phyloP scores from a whole-genome alignment of 2,113 vertebrate genomes.

The Gymnocephalus cernua region DNA sequence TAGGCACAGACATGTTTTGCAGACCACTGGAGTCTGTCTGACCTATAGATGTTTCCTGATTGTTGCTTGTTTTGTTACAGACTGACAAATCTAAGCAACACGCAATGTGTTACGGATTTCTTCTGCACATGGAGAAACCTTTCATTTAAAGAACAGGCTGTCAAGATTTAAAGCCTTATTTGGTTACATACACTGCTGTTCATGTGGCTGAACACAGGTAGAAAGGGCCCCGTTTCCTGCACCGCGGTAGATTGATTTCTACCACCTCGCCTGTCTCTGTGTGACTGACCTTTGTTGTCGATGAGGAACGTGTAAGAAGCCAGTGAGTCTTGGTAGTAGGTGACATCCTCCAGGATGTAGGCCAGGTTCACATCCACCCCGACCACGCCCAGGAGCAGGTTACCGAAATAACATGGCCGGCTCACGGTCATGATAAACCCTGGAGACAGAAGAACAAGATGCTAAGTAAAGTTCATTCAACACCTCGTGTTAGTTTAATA shows the following conservation, averaged over 20 bases:
- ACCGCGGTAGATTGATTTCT: background rate
- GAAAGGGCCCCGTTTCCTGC: background rate
- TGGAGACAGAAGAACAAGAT: conserved; percentile 67
- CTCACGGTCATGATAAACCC: conserved; percentile 99
- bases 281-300: conserved; percentile 95
- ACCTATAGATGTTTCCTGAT: background rate
- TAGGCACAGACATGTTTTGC: background rate
- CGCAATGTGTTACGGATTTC: background rate
- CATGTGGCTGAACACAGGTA: background rate
- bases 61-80: conserved; percentile 10
- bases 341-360: conserved; percentile 98
- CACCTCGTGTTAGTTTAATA: background rate
- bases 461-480: background rate
- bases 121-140: background rate
- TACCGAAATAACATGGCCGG: conserved; percentile 97
- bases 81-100: background rate
- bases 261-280: background rate
- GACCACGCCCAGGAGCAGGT: conserved; percentile 96
- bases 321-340: conserved; percentile 97
- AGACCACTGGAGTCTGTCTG: conserved; percentile 4
- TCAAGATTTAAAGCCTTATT: background rate
- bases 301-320: conserved; percentile 99
- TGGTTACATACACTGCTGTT: background rate
- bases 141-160: background rate
- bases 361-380: conserved; percentile 98